Evolutionary conservation across 2,797 vertebrate species (phyloP), one percentile per base, ranked within the genome.

Genomic region (Sebastes alutus): DNA sequence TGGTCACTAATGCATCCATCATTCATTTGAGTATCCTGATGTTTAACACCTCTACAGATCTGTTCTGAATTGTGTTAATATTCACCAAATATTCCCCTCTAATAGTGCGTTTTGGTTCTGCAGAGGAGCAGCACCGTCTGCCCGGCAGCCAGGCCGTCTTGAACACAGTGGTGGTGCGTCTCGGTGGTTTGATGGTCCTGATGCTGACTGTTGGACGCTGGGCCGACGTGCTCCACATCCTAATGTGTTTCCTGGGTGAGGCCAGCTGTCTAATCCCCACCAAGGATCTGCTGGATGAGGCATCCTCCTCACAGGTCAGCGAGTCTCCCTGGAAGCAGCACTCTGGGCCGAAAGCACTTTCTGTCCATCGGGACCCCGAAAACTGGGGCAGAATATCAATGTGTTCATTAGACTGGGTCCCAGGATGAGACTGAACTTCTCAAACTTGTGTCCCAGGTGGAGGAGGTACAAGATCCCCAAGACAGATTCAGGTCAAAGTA

Each of bases 181-280:
- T 99, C 78, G 96, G 97, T 0, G 96, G 97, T 11, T 95, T 99
- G 79, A 94, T 96, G 73, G 92, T 99, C 80, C 95, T 99, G 91
- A 96, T 99, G 93, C 95, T 99, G 91, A 97, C 97, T 0, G 96
- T 99, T 18, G 98, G 98, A 62, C 95, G 93, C 11, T 99, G 98
- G 98, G 85, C 82, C 0, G 98, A 99, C 79, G 92, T 99, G 80
- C 77, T 97, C 38, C 96, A 97, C 69, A 67, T 98, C 79, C 5
- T 97, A 1, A 0, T 98, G 77, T 99, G 97, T 0, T 95, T 99
- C 81, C 83, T 96, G 66, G 98, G 97, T 3, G 98, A 99, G 94
- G 83, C 97, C 56, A 95, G 95, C 92, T 99, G 97, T 86, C 94
- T 99, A 58, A 67, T 95, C 9, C 91, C 84, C 2, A 86, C 95